Conservation (phyloP, 2,113 vertebrate genomes). For the Ictidomys tridecemlineatus region DNA sequence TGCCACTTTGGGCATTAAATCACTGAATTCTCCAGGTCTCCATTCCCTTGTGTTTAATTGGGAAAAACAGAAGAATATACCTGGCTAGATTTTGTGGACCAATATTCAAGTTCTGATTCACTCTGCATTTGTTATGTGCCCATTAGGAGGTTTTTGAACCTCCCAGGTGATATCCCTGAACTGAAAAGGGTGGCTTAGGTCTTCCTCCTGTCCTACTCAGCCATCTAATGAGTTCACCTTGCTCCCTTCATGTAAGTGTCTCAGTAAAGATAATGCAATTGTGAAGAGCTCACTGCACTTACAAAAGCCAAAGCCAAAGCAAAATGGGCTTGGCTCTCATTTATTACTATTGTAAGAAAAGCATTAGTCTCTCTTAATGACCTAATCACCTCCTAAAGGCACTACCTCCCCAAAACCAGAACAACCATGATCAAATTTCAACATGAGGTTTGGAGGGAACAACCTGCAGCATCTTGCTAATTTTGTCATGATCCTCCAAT, state of each 20-base stretch:
- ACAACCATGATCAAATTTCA: neutral
- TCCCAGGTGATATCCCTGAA: neutral
- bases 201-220: too few species aligned
- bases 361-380: neutral
- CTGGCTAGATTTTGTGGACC: neutral
- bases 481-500: neutral
- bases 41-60: neutral
- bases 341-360: neutral
- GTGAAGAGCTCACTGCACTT: too few species aligned
- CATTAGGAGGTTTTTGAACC: neutral
- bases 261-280: too few species aligned
- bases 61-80: neutral
- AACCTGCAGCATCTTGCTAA: neutral
- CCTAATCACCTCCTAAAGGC: neutral
- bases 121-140: neutral
- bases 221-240: too few species aligned
- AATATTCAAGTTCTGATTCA: neutral
- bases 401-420: neutral
- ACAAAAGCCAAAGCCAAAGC: too few species aligned
- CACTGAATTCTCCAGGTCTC: neutral
- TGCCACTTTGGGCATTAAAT: neutral
- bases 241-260: too few species aligned
- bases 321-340: too few species aligned
- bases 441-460: neutral
- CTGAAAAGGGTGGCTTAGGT: too few species aligned